phyloP scores from a whole-genome alignment of 2,888 invertebrate genomes.

The Drosophila incognita region DNA sequence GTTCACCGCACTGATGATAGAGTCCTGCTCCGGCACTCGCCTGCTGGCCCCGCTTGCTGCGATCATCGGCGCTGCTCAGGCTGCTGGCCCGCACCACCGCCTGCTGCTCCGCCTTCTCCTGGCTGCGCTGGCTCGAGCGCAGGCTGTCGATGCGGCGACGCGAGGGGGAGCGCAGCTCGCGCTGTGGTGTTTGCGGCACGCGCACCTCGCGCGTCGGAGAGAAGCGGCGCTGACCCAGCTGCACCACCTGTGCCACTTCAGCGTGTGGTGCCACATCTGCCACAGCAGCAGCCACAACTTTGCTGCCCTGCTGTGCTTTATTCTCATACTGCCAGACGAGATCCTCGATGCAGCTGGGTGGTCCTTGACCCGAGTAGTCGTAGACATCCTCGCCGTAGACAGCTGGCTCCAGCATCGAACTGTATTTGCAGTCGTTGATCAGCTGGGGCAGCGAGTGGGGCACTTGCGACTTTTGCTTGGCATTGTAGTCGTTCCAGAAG shows the following conservation, averaged over 20 bases:
- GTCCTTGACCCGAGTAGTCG: conserved; percentile 67
- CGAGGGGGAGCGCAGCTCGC: conserved; percentile 88
- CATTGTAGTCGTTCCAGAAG: conserved; percentile 87
- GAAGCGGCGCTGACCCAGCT: conserved; percentile 59
- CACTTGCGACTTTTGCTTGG: conserved; percentile 85
- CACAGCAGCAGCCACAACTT: conserved; percentile 12
- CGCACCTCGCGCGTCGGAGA: conserved; percentile 83
- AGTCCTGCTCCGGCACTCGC: conserved; percentile 42
- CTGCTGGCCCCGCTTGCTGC: conserved; percentile 57
- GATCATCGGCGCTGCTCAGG: conserved; percentile 87
- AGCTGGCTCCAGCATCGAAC: conserved; percentile 81
- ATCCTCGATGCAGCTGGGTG: conserved; percentile 84
- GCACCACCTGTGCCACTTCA: background rate
- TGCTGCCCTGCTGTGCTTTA: conserved; percentile 38
- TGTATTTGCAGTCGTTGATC: conserved; percentile 89
- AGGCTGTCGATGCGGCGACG: conserved; percentile 87
- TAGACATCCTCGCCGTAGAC: conserved; percentile 53
- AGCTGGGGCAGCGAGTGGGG: conserved; percentile 85
- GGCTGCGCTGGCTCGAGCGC: conserved; percentile 69
- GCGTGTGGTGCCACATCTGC: conserved; percentile 68
- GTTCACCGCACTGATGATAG: conserved; percentile 81
- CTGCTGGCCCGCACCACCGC: conserved; percentile 87
- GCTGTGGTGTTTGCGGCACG: conserved; percentile 84
- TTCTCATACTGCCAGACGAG: conserved; percentile 83
- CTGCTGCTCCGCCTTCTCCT: conserved; percentile 60